A percentile compares a stretch with the other conserved stretches of the same genome.
These are phyloP conservation scores for Scleropages formosus DNA, from an alignment of 2,797 vertebrate species.

Conservation along the genomic window DNA sequence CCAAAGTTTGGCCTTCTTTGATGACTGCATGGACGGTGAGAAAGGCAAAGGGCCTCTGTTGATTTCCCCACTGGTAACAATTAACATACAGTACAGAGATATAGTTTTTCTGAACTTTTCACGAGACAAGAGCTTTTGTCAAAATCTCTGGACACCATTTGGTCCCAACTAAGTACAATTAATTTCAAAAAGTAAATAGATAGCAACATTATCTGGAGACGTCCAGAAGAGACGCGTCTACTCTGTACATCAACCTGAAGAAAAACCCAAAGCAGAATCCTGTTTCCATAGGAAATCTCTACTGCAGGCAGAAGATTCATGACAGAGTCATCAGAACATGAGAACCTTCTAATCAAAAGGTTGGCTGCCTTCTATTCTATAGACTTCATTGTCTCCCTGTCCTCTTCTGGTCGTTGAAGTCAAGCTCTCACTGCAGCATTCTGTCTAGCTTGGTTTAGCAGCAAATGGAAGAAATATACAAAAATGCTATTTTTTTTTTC, in stretches of 20 bases:
- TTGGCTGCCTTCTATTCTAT: conserved; percentile 57
- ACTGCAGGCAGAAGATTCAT: conserved; percentile 78
- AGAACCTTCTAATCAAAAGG: conserved; percentile 66
- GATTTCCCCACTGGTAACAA: conserved; percentile 73
- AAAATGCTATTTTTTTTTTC: conserved; percentile 81
- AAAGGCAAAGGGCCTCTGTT: conserved; percentile 74
- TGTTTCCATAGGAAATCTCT: conserved; percentile 84
- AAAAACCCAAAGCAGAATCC: conserved; percentile 77
- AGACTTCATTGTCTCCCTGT: conserved; percentile 68
- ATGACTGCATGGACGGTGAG: conserved; percentile 52
- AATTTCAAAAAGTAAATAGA: conserved; percentile 35
- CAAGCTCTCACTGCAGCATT: conserved; percentile 97
- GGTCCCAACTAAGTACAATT: conserved; percentile 56
- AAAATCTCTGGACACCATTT: conserved; percentile 60
- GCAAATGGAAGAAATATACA: conserved; percentile 96
- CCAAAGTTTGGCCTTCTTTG: conserved; percentile 47
- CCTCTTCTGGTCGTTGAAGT: conserved; percentile 76
- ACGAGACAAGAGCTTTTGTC: conserved; percentile 49
- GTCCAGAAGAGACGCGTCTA: conserved; percentile 72
- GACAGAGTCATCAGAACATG: conserved; percentile 67
- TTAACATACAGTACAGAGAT: conserved; percentile 83
- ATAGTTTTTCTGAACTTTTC: conserved; percentile 57
- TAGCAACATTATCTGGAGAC: conserved; percentile 68
- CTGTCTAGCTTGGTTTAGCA: conserved; percentile 97
- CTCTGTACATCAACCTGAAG: conserved; percentile 81